Conservation (phyloP, 2,888 invertebrate genomes). For the Gisinianus flammeolus region DNA sequence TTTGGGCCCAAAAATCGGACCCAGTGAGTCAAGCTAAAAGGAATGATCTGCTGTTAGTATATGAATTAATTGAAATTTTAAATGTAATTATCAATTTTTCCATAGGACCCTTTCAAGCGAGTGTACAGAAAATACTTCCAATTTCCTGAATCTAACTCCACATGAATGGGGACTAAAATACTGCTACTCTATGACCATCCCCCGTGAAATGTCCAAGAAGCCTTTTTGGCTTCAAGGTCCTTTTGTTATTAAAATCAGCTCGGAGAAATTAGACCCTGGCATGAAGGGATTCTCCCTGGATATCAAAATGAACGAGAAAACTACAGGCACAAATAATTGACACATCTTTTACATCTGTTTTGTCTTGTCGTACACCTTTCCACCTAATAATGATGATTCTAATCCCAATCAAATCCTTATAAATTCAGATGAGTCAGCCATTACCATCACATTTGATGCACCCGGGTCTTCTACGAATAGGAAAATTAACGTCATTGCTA, state of each 20-base stretch:
- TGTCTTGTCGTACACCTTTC: background rate
- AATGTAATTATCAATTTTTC: too few relatives aligned
- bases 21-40: background rate
- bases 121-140: conserved; percentile 44
- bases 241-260: conserved; percentile 68
- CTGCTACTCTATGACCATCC: conserved; percentile 68
- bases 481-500: conserved; percentile 60
- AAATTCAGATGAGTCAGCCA: conserved; percentile 6
- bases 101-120: conserved; percentile 29
- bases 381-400: background rate
- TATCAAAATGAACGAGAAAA: background rate
- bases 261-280: conserved; percentile 67
- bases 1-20: background rate
- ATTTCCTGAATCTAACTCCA: conserved; percentile 24
- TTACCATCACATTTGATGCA: conserved; percentile 64
- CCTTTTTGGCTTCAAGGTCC: conserved; percentile 73
- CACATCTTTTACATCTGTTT: too few relatives aligned
- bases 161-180: conserved; percentile 72
- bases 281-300: conserved; percentile 47
- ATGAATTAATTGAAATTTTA: too few relatives aligned
- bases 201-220: conserved; percentile 57
- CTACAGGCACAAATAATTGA: background rate
- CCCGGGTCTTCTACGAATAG: conserved; percentile 73
- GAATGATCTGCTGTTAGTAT: background rate
- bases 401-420: background rate